Percentiles rank a stretch among this genome's conserved stretches.
These are phyloP conservation scores for Cuniculus paca DNA, from an alignment of 2,797 vertebrate genomes.

Conservation along the genomic window DNA sequence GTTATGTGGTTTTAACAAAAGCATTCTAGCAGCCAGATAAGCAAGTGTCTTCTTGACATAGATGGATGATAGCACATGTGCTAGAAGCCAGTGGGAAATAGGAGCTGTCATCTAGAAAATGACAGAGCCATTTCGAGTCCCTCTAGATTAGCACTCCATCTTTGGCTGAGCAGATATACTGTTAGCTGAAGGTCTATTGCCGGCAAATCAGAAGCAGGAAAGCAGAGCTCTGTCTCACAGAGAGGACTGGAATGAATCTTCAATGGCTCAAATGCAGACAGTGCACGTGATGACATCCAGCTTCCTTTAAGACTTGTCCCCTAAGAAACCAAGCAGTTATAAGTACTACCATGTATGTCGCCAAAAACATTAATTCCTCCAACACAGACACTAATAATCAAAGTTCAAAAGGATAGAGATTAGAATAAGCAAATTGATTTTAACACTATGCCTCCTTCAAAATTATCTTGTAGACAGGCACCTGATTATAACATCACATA, in stretches of 20 bases:
- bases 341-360: background rate
- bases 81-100: conserved; percentile 87
- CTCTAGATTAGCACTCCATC: conserved; percentile 86
- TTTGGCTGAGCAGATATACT: conserved; percentile 84
- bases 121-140: conserved; percentile 88
- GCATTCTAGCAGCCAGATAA: conserved; percentile 86
- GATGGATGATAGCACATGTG: conserved; percentile 84
- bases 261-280: conserved; percentile 45
- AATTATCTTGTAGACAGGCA: background rate
- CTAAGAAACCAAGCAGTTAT: background rate
- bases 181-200: conserved; percentile 82
- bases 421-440: background rate
- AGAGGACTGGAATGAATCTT: conserved; percentile 60
- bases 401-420: background rate
- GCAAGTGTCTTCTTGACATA: conserved; percentile 86
- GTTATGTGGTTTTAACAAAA: conserved; percentile 85
- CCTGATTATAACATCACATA: background rate
- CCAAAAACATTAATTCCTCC: background rate
- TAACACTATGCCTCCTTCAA: background rate
- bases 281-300: background rate
- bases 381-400: background rate
- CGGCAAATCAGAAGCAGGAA: conserved; percentile 83
- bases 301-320: background rate
- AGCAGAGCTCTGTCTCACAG: conserved; percentile 62
- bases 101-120: conserved; percentile 89